These are phyloP conservation scores for Aurelia aurita DNA, from an alignment of 30 jellyfish, hydroid and myxozoan genomes.

Conservation along the genomic window DNA sequence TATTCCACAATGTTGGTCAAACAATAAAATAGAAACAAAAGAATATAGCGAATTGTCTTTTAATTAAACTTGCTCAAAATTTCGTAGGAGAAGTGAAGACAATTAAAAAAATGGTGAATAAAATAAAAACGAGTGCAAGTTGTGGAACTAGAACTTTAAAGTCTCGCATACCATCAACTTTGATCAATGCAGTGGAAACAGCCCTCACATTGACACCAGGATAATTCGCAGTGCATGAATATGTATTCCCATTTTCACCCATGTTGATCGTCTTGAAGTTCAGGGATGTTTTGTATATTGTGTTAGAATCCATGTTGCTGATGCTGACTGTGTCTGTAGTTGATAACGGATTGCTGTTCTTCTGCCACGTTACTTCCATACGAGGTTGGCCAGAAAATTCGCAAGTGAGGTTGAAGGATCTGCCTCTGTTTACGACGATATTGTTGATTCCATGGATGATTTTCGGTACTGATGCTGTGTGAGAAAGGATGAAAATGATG, in stretches of 20 bases:
- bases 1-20: no score
- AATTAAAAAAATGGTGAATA: no score
- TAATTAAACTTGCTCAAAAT: no score
- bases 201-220: constrained; percentile 82
- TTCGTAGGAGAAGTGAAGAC: no score
- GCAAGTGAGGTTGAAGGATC: constrained; percentile 86
- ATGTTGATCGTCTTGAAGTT: constrained; percentile 70
- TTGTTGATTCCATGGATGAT: constrained; percentile 58
- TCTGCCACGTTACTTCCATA: constrained; percentile 85
- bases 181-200: constrained; percentile 74
- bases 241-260: constrained; percentile 88
- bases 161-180: constrained; percentile 82
- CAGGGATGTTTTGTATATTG: constrained; percentile 43
- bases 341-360: constrained; percentile 70
- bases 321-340: constrained; percentile 84
- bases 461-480: constrained; percentile 87
- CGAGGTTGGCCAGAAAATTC: constrained; percentile 87
- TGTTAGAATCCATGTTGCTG: constrained; percentile 16
- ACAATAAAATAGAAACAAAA: no score
- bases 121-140: neutral
- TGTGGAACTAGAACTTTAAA: neutral
- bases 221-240: constrained; percentile 90
- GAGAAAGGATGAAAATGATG: no score
- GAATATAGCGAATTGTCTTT: no score
- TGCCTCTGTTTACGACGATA: constrained; percentile 77